Percentiles rank a stretch among this genome's conserved stretches.
Evolutionary conservation across 1,140 invertebrate species (phyloP).

Genomic region (Pseudomyrmex cubaensis): DNA sequence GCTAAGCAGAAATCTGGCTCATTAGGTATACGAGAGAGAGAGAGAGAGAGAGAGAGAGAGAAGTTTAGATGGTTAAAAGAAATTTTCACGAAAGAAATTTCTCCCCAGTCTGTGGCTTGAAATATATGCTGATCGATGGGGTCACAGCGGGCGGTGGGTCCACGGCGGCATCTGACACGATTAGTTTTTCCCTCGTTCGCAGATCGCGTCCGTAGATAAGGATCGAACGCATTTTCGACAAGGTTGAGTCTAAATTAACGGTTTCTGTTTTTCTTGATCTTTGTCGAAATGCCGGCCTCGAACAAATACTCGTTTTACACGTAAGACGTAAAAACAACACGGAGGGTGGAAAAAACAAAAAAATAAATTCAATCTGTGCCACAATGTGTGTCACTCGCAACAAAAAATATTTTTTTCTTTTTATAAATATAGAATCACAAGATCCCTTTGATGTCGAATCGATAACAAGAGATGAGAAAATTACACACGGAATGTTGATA

Average conservation of each 20-base stretch:
- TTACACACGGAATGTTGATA: too few species aligned
- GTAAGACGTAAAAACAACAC: too few species aligned
- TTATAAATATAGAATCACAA: too few species aligned
- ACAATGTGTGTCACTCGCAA: too few species aligned
- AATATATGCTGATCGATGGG: background rate
- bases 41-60: background rate
- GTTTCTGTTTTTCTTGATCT: conserved; percentile 60
- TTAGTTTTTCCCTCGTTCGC: conserved; percentile 49
- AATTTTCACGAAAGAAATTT: background rate
- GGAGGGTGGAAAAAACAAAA: too few species aligned
- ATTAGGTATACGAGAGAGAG: background rate
- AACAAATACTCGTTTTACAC: too few species aligned
- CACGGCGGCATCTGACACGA: conserved; percentile 65
- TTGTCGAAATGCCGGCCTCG: background rate
- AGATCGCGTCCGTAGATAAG: conserved; percentile 66
- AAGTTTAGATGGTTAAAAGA: background rate
- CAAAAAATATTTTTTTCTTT: too few species aligned
- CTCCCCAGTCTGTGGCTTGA: too few species aligned
- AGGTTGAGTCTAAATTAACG: conserved; percentile 66
- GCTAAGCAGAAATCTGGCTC: conserved; percentile 48
- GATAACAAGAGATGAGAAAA: too few species aligned
- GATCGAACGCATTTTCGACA: conserved; percentile 64
- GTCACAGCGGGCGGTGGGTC: conserved; percentile 59
- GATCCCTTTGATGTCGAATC: too few species aligned
- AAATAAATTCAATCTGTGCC: too few species aligned